Evolutionary conservation across 2,888 invertebrate genomes (phyloP), one percentile per base, ranked within the genome.

Genomic region (Stenolophus ochropezus): DNA sequence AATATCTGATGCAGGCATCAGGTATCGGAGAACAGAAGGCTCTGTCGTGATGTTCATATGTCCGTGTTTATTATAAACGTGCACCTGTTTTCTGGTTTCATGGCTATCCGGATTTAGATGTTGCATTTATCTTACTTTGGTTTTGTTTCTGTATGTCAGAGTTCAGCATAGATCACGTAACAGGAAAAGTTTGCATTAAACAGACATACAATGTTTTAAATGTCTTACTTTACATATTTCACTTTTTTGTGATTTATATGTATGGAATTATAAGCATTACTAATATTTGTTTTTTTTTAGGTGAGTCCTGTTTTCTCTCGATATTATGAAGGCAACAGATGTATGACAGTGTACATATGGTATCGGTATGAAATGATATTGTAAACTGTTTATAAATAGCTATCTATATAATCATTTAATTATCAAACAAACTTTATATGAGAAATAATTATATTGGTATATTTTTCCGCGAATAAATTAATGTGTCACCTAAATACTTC

Each of bases 61-160:
- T 69, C 33, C 20, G 65, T 78, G 47, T 56, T 76, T 42, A 21
- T 20, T 20, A 33, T 77, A 58, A 18, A 23, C 58, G 20, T 47
- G 73, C 78, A 78, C 78, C 78, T 78, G 78, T 75, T 53, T 75
- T 27, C 8, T 69, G 33, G 6, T 65, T 23, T 58, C 77, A 77
- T 58, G 58, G 56, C 58, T 58, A 58, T 77, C 65, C 65, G 61
- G 61, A 78, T 78, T 77, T 77, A 77, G 76, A 77, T 61, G 20
- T 53, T 53, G 23, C 56, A 76, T 76, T 56, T 42, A 77, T 56
- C 76, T 33, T 58, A 58, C 58, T 77, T 20, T 53, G 53, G 21
- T 74, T 61, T 61, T 61, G 61, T 20, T 20, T 5, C 5, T 16
- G 51, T 51, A 51, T 16, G 51, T 18, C 51, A 51, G 51, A 51